These are phyloP conservation scores for Drosophila novamexicana DNA, from an alignment of 1,140 invertebrate genomes.

Conservation along the genomic window DNA sequence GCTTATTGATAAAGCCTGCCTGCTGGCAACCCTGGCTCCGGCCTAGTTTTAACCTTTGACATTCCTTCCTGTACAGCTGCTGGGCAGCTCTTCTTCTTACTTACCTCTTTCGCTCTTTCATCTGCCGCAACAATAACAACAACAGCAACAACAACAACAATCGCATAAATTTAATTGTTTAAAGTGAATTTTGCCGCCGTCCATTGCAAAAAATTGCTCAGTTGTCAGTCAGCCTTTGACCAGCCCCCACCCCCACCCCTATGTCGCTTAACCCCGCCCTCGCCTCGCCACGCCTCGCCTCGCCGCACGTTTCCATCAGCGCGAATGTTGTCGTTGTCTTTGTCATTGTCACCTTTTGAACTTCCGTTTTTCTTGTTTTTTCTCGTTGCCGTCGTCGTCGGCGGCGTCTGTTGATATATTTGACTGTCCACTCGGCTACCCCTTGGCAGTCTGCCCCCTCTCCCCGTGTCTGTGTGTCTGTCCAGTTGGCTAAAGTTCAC, in stretches of 20 bases:
- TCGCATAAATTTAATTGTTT: conserved; percentile 82
- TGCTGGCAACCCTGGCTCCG: conserved; percentile 15
- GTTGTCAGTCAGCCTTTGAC: conserved; percentile 5
- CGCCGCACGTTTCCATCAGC: conserved; percentile 9
- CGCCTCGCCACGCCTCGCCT: neutral
- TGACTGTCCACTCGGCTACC: conserved; percentile 27
- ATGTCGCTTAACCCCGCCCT: neutral
- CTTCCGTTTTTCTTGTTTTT: conserved; percentile 65
- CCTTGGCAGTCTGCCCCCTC: neutral
- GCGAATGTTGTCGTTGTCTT: conserved; percentile 5
- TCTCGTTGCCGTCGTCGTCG: conserved; percentile 32
- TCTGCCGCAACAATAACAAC: conserved; percentile 34
- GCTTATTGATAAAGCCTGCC: conserved; percentile 17
- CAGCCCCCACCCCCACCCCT: neutral
- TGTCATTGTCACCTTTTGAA: conserved; percentile 77
- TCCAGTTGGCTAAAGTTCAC: conserved; percentile 59
- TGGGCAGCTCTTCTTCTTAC: neutral
- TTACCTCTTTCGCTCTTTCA: conserved; percentile 43
- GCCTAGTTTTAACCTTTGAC: conserved; percentile 40
- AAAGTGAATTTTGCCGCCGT: conserved; percentile 72
- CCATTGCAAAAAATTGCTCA: conserved; percentile 55
- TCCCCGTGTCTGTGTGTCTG: conserved; percentile 15
- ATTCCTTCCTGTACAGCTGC: conserved; percentile 23
- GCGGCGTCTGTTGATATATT: conserved; percentile 49
- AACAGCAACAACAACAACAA: conserved; percentile 43